These are phyloP conservation scores for Drosophila kokeensis DNA, from an alignment of 2,888 invertebrate genomes.

Conservation along the genomic window DNA sequence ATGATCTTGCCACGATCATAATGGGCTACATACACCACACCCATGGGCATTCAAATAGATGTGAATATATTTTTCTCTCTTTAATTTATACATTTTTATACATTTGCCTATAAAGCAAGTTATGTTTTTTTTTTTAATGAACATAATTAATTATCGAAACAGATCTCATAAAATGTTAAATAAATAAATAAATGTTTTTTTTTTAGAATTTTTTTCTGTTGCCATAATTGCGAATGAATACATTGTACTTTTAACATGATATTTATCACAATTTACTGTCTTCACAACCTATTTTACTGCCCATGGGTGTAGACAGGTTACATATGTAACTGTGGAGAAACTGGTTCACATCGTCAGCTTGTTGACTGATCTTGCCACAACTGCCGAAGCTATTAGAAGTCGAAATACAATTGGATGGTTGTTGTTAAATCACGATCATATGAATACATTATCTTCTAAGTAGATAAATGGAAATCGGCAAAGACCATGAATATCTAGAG, in stretches of 20 bases:
- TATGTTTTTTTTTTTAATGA: neutral
- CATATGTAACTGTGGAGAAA: neutral
- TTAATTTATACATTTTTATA: neutral
- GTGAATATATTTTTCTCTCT: neutral
- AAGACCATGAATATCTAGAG: neutral
- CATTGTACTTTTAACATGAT: neutral
- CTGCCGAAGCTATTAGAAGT: neutral
- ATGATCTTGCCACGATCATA: slow-evolving; percentile 9
- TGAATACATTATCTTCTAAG: neutral
- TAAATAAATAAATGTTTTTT: too few species aligned
- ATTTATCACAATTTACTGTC: neutral
- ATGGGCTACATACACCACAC: neutral
- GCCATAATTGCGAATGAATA: neutral
- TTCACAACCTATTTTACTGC: neutral
- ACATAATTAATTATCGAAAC: neutral
- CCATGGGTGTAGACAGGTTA: neutral
- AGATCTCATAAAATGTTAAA: neutral
- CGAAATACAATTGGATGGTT: neutral
- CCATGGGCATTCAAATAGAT: neutral
- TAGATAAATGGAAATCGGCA: neutral
- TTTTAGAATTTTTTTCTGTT: neutral
- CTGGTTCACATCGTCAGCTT: neutral
- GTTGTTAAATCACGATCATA: neutral
- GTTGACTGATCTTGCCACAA: neutral
- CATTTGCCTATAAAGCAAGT: neutral